These are phyloP conservation scores for Acanthochromis polyacanthus DNA, from an alignment of 2,113 vertebrate genomes.

Conservation along the genomic window DNA sequence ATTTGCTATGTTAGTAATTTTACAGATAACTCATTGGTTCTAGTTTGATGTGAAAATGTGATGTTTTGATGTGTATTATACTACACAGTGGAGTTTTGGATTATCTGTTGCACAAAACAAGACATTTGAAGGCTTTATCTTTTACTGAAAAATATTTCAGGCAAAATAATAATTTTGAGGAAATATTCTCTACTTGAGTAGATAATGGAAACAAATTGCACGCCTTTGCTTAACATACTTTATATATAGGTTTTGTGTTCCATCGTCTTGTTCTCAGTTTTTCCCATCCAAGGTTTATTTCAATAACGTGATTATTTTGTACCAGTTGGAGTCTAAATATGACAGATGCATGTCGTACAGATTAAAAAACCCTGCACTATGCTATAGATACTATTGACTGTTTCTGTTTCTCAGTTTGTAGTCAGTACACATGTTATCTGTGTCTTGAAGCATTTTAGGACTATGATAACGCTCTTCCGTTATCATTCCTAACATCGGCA, in stretches of 20 bases:
- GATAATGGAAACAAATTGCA: background rate
- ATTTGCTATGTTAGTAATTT: no score
- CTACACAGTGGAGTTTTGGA: no score
- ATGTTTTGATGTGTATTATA: no score
- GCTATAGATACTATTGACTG: background rate
- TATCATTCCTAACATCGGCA: background rate
- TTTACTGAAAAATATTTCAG: no score
- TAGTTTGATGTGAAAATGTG: no score
- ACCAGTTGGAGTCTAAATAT: background rate
- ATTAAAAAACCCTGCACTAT: background rate
- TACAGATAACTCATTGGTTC: no score
- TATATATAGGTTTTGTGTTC: background rate
- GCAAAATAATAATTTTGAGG: no score
- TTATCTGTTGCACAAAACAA: no score
- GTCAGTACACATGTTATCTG: background rate
- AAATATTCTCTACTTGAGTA: no score
- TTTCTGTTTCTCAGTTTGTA: background rate
- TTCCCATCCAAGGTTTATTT: background rate
- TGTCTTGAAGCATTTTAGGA: conserved; percentile 11
- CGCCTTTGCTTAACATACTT: no score
- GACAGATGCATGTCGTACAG: background rate
- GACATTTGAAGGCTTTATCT: no score
- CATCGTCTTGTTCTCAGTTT: background rate
- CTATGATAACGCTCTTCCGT: background rate
- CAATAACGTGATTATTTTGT: background rate